Evolutionary conservation across 2,797 vertebrate species (phyloP).

Genomic region (Microhierax caerulescens): DNA sequence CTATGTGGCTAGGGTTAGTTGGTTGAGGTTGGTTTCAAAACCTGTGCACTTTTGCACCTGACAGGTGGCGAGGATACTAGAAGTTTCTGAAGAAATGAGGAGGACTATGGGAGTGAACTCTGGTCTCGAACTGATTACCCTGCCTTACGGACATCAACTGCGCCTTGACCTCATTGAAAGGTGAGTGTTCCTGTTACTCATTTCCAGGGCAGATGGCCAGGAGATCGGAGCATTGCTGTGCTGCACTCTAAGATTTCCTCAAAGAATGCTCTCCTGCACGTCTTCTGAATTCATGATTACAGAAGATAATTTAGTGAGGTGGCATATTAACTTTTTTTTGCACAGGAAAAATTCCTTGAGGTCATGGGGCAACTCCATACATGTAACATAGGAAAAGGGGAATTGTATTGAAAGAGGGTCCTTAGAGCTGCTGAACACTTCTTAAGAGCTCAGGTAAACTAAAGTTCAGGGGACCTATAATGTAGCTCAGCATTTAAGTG

Average conservation of each 20-base stretch:
- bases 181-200: constrained; percentile 70
- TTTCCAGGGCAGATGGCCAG: background rate
- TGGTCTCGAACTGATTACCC: constrained; percentile 91
- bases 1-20: fast-evolving
- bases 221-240: background rate
- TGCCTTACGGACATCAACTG: constrained; percentile 91
- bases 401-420: background rate
- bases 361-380: background rate
- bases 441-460: background rate
- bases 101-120: constrained; percentile 91
- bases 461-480: background rate
- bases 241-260: background rate
- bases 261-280: background rate
- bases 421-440: background rate
- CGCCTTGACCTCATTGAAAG: constrained; percentile 95
- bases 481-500: background rate
- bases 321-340: background rate
- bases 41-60: background rate
- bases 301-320: background rate
- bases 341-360: background rate
- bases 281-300: background rate
- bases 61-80: constrained; percentile 91
- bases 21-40: background rate
- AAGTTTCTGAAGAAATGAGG: constrained; percentile 87
- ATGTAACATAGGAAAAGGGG: background rate